phyloP scores from a whole-genome alignment of 1,140 invertebrate species.

The Nasonia vitripennis region DNA sequence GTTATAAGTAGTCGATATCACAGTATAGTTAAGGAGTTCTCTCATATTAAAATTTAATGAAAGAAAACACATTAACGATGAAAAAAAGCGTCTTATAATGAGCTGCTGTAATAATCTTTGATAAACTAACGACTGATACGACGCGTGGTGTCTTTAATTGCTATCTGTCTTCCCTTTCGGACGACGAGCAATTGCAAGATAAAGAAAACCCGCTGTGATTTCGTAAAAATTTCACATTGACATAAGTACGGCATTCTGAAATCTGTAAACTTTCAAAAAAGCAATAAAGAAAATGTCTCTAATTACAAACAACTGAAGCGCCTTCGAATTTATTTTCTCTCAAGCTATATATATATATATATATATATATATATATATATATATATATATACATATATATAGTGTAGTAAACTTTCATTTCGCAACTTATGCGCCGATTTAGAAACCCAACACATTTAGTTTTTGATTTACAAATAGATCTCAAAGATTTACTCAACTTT shows the following conservation, averaged over 20 bases:
- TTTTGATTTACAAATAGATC: too few relatives aligned
- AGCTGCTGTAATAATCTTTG: slow-evolving; percentile 8
- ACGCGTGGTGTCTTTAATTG: not conserved
- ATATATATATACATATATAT: too few relatives aligned
- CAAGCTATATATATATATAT: too few relatives aligned
- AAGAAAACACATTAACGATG: not conserved
- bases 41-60: not conserved
- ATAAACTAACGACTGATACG: slow-evolving; percentile 8
- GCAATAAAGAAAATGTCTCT: slow-evolving; percentile 55
- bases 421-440: not conserved
- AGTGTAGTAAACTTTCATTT: not conserved
- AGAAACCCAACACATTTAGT: too few relatives aligned
- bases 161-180: not conserved
- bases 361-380: too few relatives aligned
- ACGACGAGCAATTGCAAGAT: not conserved
- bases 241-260: not conserved
- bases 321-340: not conserved
- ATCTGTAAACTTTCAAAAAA: slow-evolving; percentile 59
- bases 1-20: not conserved
- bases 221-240: slow-evolving; percentile 19
- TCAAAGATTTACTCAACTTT: too few relatives aligned
- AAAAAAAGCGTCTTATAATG: not conserved
- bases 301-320: not conserved
- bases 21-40: not conserved
- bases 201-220: not conserved